A percentile compares a stretch with the other conserved stretches of the same genome.
Evolutionary conservation across 1,140 invertebrate species (phyloP).

Genomic region (Oreohelix idahoensis): DNA sequence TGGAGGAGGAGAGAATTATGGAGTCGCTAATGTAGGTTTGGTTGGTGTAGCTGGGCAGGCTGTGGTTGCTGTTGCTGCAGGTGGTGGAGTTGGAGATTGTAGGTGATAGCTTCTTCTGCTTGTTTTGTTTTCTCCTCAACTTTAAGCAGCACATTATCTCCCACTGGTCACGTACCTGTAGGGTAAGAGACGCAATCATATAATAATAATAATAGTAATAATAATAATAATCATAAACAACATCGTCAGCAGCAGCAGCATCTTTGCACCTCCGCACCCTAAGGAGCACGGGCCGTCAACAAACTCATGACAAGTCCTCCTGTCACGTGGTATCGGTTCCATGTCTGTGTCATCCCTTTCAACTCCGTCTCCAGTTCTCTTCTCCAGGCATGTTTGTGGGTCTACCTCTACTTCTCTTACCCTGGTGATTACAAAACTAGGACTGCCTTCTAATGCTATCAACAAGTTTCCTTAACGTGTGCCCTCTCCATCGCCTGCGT

Average conservation of each 20-base stretch:
- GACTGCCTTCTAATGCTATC: too few relatives aligned
- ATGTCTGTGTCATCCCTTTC: too few relatives aligned
- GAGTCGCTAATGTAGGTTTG: constrained; percentile 26
- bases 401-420: too few relatives aligned
- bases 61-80: constrained; percentile 20
- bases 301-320: too few relatives aligned
- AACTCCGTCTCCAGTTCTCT: too few relatives aligned
- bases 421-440: too few relatives aligned
- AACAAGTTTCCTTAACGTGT: too few relatives aligned
- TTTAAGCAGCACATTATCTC: constrained; percentile 55
- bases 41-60: constrained; percentile 28
- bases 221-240: neutral
- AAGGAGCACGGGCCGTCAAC: too few relatives aligned
- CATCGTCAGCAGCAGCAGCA: neutral
- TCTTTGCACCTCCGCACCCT: too few relatives aligned
- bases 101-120: constrained; percentile 35
- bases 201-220: neutral
- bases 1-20: neutral
- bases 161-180: constrained; percentile 65
- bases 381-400: neutral
- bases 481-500: too few relatives aligned
- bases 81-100: constrained; percentile 41
- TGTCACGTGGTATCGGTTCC: too few relatives aligned
- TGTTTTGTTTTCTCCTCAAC: constrained; percentile 22
- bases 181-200: neutral